Conservation (phyloP, 2,113 vertebrate species). For the Aegotheles bennettii region DNA sequence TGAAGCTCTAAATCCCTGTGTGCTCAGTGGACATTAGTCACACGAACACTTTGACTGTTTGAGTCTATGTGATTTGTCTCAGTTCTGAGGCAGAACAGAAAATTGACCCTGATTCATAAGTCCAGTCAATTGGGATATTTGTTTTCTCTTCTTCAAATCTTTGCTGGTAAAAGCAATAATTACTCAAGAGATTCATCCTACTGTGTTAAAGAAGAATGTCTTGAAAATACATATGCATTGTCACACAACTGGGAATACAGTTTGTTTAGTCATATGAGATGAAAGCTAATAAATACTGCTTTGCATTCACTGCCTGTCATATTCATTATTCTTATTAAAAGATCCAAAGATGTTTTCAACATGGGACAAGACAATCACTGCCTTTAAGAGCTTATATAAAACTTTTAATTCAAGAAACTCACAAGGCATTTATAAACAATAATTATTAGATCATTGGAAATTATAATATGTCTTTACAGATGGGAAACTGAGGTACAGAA, state of each 20-base stretch:
- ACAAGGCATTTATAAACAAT: not conserved
- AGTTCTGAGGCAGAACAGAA: not conserved
- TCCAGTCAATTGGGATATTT: not conserved
- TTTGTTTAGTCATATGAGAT: slow-evolving; percentile 13
- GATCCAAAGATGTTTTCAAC: not conserved
- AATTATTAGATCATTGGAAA: not conserved
- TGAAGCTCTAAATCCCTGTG: not conserved
- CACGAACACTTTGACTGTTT: not conserved
- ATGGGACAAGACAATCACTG: not conserved
- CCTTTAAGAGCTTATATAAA: not conserved
- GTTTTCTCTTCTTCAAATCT: not conserved
- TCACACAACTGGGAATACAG: not conserved
- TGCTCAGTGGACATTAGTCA: not conserved
- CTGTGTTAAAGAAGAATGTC: not conserved
- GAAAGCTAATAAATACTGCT: slow-evolving; percentile 25
- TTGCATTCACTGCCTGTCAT: not conserved
- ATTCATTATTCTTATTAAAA: not conserved
- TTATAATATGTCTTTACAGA: not conserved
- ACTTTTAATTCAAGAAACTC: not conserved
- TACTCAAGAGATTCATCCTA: not conserved
- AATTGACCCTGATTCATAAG: not conserved
- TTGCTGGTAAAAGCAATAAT: not conserved
- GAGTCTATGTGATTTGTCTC: not conserved
- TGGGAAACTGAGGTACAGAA: not conserved
- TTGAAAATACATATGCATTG: not conserved